Conservation (phyloP, 2,113 vertebrate genomes). For the Zootoca vivipara region DNA sequence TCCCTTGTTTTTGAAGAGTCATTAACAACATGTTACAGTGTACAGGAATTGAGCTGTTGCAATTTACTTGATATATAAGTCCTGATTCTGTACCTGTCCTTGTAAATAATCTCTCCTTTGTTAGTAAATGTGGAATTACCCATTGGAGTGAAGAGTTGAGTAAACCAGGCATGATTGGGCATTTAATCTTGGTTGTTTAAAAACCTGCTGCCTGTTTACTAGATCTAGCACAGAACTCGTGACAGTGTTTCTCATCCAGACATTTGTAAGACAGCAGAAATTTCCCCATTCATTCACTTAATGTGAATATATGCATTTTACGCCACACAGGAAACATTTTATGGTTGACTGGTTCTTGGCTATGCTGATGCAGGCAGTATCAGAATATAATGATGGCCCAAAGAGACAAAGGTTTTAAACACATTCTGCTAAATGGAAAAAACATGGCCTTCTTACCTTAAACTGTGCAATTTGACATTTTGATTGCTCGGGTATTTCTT, state of each 20-base stretch:
- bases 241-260: conserved; percentile 12
- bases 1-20: not conserved
- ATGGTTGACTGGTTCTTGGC: conserved; percentile 14
- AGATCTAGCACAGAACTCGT: not conserved
- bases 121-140: conserved; percentile 1
- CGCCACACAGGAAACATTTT: conserved; percentile 16
- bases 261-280: not conserved
- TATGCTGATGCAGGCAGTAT: not conserved
- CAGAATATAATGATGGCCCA: not conserved
- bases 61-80: not conserved
- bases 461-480: not conserved
- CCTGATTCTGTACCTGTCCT: not conserved
- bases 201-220: conserved; percentile 10
- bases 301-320: conserved; percentile 15
- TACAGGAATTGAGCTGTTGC: not conserved
- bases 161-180: not conserved
- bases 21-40: not conserved
- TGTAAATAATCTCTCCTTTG: not conserved
- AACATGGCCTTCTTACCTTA: not conserved
- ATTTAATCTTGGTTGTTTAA: conserved; percentile 10
- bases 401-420: not conserved
- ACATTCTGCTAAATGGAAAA: not conserved
- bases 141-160: not conserved
- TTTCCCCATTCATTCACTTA: conserved; percentile 16
- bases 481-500: not conserved